These are phyloP conservation scores for Columba livia DNA, from an alignment of 2,113 vertebrate genomes.

Conservation along the genomic window DNA sequence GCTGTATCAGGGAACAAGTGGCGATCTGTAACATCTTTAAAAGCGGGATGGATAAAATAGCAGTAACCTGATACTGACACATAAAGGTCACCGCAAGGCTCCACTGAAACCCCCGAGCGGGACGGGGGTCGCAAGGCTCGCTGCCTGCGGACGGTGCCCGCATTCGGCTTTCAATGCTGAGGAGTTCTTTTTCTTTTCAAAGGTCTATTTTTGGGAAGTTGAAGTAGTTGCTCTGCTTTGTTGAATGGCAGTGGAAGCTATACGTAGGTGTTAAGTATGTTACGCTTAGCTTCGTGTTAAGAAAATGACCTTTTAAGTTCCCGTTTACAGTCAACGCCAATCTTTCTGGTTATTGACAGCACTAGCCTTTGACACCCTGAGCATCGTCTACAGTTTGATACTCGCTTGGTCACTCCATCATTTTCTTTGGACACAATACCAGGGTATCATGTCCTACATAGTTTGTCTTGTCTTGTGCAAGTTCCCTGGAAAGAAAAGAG, in stretches of 20 bases:
- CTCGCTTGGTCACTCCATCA: neutral
- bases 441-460: slow-evolving; percentile 25
- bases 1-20: neutral
- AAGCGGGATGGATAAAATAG: slow-evolving; percentile 32
- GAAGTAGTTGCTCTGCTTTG: neutral
- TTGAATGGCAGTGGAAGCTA: neutral
- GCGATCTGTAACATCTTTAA: slow-evolving; percentile 8
- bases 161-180: neutral
- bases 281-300: neutral
- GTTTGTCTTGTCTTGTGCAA: slow-evolving; percentile 39
- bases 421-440: slow-evolving; percentile 23
- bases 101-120: neutral
- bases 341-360: neutral
- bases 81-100: slow-evolving; percentile 22
- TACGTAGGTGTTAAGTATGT: neutral
- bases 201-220: neutral
- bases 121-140: neutral
- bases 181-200: neutral
- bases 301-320: slow-evolving; percentile 31
- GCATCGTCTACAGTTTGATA: neutral
- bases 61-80: slow-evolving; percentile 26
- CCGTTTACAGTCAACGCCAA: neutral
- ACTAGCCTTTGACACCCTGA: neutral
- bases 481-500: slow-evolving; percentile 51
- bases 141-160: neutral